phyloP scores from a whole-genome alignment of 2,113 vertebrate species.

The Myotis lucifugus region DNA sequence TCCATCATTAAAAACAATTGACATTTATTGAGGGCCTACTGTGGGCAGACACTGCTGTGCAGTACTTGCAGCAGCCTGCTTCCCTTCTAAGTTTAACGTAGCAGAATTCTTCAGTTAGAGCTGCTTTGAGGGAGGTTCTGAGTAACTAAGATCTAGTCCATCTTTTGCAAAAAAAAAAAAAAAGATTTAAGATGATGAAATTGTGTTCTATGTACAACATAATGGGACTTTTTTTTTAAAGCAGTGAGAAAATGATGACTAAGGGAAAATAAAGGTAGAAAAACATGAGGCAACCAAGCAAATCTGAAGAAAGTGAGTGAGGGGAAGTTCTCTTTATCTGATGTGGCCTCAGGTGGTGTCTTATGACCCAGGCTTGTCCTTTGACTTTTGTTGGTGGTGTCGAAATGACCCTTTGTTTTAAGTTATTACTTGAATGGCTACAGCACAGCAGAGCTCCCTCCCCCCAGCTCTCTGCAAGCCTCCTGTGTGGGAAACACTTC shows the following conservation, averaged over 20 bases:
- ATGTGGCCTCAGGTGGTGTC: background rate
- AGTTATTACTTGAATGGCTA: constrained; percentile 6
- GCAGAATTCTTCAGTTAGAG: background rate
- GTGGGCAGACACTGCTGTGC: background rate
- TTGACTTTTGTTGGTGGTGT: constrained; percentile 21
- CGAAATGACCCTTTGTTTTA: constrained; percentile 50
- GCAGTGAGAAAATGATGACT: constrained; percentile 17
- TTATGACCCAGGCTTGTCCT: constrained; percentile 22
- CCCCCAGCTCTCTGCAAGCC: background rate
- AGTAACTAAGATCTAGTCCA: background rate
- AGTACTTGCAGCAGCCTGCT: background rate
- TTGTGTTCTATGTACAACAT: background rate
- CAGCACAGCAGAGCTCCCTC: background rate
- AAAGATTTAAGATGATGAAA: constrained; percentile 47
- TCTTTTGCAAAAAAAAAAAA: constrained; percentile 31
- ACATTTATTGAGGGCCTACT: background rate
- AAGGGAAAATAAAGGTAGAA: constrained; percentile 24
- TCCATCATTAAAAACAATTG: constrained; percentile 11
- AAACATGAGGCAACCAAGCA: background rate
- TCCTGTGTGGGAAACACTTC: background rate
- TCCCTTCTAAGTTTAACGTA: background rate
- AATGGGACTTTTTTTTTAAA: background rate
- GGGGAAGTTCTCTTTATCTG: background rate
- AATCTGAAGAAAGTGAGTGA: background rate
- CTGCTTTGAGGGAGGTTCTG: constrained; percentile 43